phyloP scores from a whole-genome alignment of 2,888 invertebrate genomes.

The Cosmia pyralina region DNA sequence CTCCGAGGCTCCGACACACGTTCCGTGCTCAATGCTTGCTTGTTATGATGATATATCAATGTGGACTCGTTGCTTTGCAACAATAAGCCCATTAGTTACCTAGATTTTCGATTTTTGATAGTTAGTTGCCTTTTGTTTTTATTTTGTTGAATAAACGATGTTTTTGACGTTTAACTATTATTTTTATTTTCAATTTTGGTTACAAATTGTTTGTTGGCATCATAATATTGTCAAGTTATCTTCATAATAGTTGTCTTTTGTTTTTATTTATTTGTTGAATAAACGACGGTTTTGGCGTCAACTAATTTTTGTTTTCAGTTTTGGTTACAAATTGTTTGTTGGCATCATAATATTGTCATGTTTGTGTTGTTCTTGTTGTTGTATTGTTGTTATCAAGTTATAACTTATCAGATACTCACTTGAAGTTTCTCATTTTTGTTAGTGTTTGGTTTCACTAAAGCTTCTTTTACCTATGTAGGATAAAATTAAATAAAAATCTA shows the following conservation, averaged over 20 bases:
- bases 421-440: background rate
- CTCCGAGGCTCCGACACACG: slow-evolving; percentile 66
- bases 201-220: background rate
- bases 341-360: background rate
- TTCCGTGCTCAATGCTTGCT: slow-evolving; percentile 66
- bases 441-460: background rate
- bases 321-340: too few species aligned
- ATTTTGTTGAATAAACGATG: slow-evolving; percentile 6
- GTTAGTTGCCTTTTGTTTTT: slow-evolving; percentile 23
- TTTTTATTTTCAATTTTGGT: background rate
- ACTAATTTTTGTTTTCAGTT: too few species aligned
- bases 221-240: too few species aligned
- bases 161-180: background rate
- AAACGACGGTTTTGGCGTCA: too few species aligned
- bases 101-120: slow-evolving; percentile 47
- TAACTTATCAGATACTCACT: too few species aligned
- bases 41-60: slow-evolving; percentile 82
- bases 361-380: too few species aligned
- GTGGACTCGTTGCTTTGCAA: slow-evolving; percentile 69
- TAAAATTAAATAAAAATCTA: too few species aligned
- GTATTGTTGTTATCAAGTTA: too few species aligned
- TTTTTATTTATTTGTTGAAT: too few species aligned
- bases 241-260: too few species aligned
- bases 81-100: slow-evolving; percentile 49
- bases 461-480: too few species aligned